These are phyloP conservation scores for Drosophila picticornis DNA, from an alignment of 2,888 invertebrate species.

Conservation along the genomic window DNA sequence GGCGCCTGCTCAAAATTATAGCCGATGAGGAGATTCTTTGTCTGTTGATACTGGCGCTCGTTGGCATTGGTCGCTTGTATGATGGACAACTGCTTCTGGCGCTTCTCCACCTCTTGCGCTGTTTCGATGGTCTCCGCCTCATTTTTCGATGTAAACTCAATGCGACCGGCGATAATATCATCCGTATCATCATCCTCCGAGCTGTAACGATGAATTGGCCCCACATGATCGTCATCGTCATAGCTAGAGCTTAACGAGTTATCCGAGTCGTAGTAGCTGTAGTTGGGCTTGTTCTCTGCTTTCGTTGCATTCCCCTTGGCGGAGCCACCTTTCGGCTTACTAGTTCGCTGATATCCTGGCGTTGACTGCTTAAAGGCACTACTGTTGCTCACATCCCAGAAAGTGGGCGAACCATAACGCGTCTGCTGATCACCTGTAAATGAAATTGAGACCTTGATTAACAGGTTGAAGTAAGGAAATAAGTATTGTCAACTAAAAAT, in stretches of 20 bases:
- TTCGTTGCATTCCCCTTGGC: not conserved
- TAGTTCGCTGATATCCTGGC: not conserved
- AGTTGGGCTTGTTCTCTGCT: constrained; percentile 45
- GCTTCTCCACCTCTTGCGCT: constrained; percentile 85
- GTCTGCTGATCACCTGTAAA: constrained; percentile 83
- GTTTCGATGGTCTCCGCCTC: constrained; percentile 94
- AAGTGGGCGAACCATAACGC: constrained; percentile 85
- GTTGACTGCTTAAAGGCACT: constrained; percentile 42
- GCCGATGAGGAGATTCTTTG: constrained; percentile 84
- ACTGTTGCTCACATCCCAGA: constrained; percentile 81
- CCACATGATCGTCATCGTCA: constrained; percentile 83
- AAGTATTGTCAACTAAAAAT: not conserved
- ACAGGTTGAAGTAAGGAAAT: not conserved
- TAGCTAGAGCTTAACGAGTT: constrained; percentile 87
- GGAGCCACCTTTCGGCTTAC: constrained; percentile 20
- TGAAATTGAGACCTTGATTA: not conserved
- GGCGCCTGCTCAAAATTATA: constrained; percentile 74
- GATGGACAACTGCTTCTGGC: constrained; percentile 83
- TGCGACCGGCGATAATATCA: constrained; percentile 88
- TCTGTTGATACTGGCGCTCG: constrained; percentile 84
- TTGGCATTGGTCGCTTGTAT: constrained; percentile 84
- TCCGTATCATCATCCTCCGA: constrained; percentile 82
- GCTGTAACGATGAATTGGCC: constrained; percentile 75
- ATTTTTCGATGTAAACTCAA: constrained; percentile 93
- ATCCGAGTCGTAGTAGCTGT: constrained; percentile 85